Conservation (phyloP, 2,888 invertebrate species). For the Carcina quercana region DNA sequence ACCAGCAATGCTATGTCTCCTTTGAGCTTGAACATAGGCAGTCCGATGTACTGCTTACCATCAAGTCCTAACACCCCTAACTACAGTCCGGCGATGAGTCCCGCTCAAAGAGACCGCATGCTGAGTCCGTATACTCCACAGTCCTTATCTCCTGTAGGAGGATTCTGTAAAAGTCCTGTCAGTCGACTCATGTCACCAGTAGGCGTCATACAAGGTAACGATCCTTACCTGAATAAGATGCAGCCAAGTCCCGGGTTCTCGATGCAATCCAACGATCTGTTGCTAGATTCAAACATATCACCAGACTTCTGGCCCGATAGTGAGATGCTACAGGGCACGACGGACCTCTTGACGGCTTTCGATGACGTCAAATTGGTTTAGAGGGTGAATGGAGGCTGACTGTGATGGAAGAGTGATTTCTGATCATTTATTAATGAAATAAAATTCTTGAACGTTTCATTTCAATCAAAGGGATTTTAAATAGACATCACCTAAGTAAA, state of each 20-base stretch:
- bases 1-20: slow-evolving; percentile 46
- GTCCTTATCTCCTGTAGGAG: slow-evolving; percentile 51
- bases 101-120: slow-evolving; percentile 44
- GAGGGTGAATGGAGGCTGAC: slow-evolving; percentile 9
- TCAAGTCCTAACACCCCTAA: slow-evolving; percentile 45
- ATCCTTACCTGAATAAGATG: slow-evolving; percentile 62
- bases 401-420: slow-evolving; percentile 37
- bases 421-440: too few relatives aligned
- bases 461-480: too few relatives aligned
- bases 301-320: slow-evolving; percentile 55
- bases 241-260: slow-evolving; percentile 50
- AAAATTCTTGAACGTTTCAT: too few relatives aligned
- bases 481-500: too few relatives aligned
- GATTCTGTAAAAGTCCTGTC: slow-evolving; percentile 42
- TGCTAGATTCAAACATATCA: slow-evolving; percentile 43
- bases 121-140: slow-evolving; percentile 59
- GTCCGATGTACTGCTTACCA: slow-evolving; percentile 53
- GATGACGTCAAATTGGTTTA: slow-evolving; percentile 59
- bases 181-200: slow-evolving; percentile 42
- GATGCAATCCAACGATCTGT: slow-evolving; percentile 39
- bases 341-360: slow-evolving; percentile 52
- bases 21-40: slow-evolving; percentile 46
- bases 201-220: slow-evolving; percentile 44
- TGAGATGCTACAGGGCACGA: slow-evolving; percentile 50
- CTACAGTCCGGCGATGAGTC: slow-evolving; percentile 56